Base-by-base conservation (phyloP, 2,113 vertebrate genomes). In the Apodemus speciosus region DNA sequence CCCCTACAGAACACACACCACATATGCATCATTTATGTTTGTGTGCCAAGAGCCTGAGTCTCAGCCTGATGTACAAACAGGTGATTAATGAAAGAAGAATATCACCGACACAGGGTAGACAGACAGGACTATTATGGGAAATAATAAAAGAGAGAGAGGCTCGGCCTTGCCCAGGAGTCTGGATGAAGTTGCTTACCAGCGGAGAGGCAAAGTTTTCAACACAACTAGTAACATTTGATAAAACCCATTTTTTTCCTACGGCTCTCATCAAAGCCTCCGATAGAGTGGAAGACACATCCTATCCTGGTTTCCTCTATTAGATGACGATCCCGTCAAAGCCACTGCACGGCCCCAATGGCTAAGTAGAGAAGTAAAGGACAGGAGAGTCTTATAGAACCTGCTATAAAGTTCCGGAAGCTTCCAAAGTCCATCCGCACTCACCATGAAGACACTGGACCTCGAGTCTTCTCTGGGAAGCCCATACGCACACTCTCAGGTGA, bases 1-100 rank as follows among this genome's bases (percentile, higher is more conserved):
- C 21, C 69, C 8, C 15, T 35, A 75, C 6, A 27, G 30, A 73
- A 32, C 3, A 27, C 49, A 62, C 0, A 2, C 8, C 7, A 14
- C 7, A 23, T 2, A 20, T 2, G 20, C 2, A 3, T 40, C 64
- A 25, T 7, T 11, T 43, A 18, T 4, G 27, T 20, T 66, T 71
- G 30, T 7, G 21, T 58, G 14, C 60, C 1, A 11, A 56, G 27
- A n/a, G 40, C 51, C 84, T 51, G 87, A 58, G 14, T 1, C 10
- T 27, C 3, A 0, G 9, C 56, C 69, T 49, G 40, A 27, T 2
- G 51, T 11, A 18, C 1, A 0, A 38, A 38, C 21, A 38, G 35
- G 10, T 80, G 35, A 15, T 38, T 23, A 25, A 21, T 38, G 35
- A 25, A 58, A 25, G 92, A 56, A 79, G 76, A 77, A n/a, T 56